Evolutionary conservation across 2,888 invertebrate species (phyloP).

Genomic region (Salpingus planirostris): DNA sequence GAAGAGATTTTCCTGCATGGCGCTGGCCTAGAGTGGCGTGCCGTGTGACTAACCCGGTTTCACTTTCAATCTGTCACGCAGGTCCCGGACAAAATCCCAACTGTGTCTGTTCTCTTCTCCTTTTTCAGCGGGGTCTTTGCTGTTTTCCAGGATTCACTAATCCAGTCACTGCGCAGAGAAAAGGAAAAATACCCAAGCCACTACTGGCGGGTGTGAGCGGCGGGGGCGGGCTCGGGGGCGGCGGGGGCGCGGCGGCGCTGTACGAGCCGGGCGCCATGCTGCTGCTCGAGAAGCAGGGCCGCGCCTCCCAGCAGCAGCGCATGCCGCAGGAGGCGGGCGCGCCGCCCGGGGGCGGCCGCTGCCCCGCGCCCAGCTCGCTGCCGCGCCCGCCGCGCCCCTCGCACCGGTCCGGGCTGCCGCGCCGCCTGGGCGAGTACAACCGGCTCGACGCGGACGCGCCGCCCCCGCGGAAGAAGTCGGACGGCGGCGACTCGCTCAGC

Average conservation of each 20-base stretch:
- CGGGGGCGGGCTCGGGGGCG: conserved; percentile 19
- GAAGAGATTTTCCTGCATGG: conserved; percentile 31
- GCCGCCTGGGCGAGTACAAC: conserved; percentile 57
- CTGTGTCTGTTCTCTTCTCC: conserved; percentile 46
- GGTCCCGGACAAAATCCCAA: conserved; percentile 42
- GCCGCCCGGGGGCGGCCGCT: conserved; percentile 29
- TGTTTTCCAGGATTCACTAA: conserved; percentile 78
- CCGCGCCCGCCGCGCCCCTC: conserved; percentile 60
- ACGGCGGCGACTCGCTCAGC: conserved; percentile 37
- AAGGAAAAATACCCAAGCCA: conserved; percentile 69
- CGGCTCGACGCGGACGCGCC: conserved; percentile 46
- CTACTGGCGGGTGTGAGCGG: conserved; percentile 55
- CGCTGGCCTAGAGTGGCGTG: conserved; percentile 42
- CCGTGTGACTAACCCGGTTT: conserved; percentile 43
- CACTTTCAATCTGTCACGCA: conserved; percentile 35
- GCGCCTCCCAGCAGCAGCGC: conserved; percentile 66
- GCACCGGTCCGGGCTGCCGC: conserved; percentile 35
- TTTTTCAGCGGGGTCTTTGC: conserved; percentile 71
- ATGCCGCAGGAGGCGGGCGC: conserved; percentile 45
- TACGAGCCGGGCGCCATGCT: conserved; percentile 58
- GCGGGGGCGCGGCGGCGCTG: conserved; percentile 20
- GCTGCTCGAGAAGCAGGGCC: conserved; percentile 66
- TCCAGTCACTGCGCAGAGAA: conserved; percentile 65
- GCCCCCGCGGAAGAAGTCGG: conserved; percentile 38
- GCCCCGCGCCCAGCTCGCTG: conserved; percentile 62